Conservation (phyloP, 2,888 invertebrate species). For the Campoplex nolae region DNA sequence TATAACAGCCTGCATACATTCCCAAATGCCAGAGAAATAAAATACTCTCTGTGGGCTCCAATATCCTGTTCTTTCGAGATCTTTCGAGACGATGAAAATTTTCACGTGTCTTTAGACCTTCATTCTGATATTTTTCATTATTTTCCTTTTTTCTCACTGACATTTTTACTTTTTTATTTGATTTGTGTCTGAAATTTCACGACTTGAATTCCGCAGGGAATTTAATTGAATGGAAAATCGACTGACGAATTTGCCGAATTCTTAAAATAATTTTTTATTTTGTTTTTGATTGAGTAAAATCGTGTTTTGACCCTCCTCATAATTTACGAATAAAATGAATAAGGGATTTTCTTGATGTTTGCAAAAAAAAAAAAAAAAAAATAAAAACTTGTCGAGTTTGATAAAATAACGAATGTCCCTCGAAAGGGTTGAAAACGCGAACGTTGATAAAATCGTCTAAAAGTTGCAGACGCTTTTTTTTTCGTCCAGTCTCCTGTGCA, state of each 20-base stretch:
- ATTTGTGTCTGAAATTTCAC: neutral
- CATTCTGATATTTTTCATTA: neutral
- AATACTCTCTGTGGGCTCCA: slow-evolving; percentile 10
- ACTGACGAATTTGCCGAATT: neutral
- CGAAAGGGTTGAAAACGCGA: neutral
- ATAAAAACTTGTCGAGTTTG: neutral
- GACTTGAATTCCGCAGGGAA: neutral
- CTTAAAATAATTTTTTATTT: neutral
- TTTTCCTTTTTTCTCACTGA: neutral
- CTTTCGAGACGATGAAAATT: neutral
- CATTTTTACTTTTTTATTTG: neutral
- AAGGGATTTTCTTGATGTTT: neutral
- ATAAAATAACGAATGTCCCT: neutral
- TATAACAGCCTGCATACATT: slow-evolving; percentile 38
- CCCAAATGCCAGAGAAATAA: slow-evolving; percentile 12
- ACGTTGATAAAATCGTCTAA: slow-evolving; percentile 41
- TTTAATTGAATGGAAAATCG: neutral
- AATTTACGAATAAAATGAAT: neutral
- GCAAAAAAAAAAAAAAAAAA: neutral
- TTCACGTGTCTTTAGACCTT: neutral
- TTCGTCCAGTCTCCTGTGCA: slow-evolving; percentile 1
- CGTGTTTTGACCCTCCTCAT: no score
- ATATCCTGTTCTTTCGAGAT: slow-evolving; percentile 16
- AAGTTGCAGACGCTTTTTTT: slow-evolving; percentile 14
- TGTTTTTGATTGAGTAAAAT: neutral